Conservation (phyloP, 2,797 vertebrate species). For the Cyclopterus lumpus region DNA sequence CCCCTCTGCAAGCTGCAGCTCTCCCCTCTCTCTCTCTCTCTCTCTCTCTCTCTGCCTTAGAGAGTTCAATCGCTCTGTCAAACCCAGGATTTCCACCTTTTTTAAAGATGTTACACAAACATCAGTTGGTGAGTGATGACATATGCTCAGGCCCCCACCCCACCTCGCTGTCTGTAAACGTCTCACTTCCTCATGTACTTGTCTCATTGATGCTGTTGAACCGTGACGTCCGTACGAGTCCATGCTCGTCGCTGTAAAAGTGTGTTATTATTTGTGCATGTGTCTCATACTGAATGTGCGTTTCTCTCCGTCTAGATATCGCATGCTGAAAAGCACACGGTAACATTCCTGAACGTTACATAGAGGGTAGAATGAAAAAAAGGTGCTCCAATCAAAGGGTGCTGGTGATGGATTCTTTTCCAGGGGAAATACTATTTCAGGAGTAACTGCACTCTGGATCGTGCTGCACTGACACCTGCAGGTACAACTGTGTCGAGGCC, state of each 20-base stretch:
- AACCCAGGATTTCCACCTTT: slow-evolving; percentile 80
- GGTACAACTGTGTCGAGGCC: background rate
- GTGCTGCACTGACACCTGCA: slow-evolving; percentile 35
- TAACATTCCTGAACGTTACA: slow-evolving; percentile 54
- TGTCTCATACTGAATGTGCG: slow-evolving; percentile 34
- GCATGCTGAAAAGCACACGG: slow-evolving; percentile 71
- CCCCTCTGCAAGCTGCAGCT: slow-evolving; percentile 76
- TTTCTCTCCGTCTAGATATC: slow-evolving; percentile 61
- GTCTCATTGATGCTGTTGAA: background rate
- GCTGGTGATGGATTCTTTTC: slow-evolving; percentile 47
- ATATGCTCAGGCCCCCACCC: background rate
- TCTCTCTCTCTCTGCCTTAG: slow-evolving; percentile 78
- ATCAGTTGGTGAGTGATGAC: slow-evolving; percentile 50
- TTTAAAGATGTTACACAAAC: slow-evolving; percentile 75
- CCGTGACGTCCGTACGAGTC: background rate
- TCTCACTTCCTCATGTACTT: background rate
- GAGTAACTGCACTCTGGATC: slow-evolving; percentile 37
- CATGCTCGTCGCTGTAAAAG: slow-evolving; percentile 1
- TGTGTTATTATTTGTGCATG: slow-evolving; percentile 29
- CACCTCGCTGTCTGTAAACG: background rate
- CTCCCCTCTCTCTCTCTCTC: slow-evolving; percentile 69
- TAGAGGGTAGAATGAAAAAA: slow-evolving; percentile 2
- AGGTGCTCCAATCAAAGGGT: slow-evolving; percentile 7
- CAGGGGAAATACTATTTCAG: slow-evolving; percentile 19
- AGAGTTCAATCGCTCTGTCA: slow-evolving; percentile 82